phyloP scores from a whole-genome alignment of 2,888 invertebrate genomes.

The Drosophila peninsularis region DNA sequence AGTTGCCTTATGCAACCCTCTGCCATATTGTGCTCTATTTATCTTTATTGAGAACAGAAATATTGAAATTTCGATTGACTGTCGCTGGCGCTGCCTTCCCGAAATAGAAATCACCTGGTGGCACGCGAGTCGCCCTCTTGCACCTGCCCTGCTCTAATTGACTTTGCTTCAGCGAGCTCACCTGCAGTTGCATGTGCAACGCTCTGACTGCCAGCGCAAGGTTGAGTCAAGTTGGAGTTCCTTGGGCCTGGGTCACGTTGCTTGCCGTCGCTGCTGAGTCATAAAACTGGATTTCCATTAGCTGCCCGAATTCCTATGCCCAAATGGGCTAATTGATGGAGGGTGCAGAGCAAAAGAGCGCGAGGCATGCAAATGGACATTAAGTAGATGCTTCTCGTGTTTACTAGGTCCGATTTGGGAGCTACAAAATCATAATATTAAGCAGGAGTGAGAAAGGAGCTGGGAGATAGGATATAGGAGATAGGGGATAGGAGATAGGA shows the following conservation, averaged over 20 bases:
- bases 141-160: neutral
- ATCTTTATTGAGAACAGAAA: neutral
- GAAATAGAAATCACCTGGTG: conserved; percentile 4
- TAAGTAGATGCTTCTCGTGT: neutral
- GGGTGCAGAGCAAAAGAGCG: neutral
- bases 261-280: conserved; percentile 2
- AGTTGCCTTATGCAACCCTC: neutral
- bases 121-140: neutral
- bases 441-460: too few species aligned
- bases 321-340: neutral
- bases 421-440: neutral
- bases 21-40: neutral
- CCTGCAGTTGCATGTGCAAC: conserved; percentile 57
- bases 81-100: neutral
- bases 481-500: too few species aligned
- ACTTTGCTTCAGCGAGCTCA: neutral
- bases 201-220: too few species aligned
- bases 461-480: too few species aligned
- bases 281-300: conserved; percentile 6
- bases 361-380: neutral
- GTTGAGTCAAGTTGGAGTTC: neutral
- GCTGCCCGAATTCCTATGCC: neutral
- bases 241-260: neutral
- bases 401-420: neutral
- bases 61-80: conserved; percentile 3